A percentile compares a stretch with the other conserved stretches of the same genome.
Conservation (phyloP, 2,888 invertebrate genomes). For the Baccha elongata region DNA sequence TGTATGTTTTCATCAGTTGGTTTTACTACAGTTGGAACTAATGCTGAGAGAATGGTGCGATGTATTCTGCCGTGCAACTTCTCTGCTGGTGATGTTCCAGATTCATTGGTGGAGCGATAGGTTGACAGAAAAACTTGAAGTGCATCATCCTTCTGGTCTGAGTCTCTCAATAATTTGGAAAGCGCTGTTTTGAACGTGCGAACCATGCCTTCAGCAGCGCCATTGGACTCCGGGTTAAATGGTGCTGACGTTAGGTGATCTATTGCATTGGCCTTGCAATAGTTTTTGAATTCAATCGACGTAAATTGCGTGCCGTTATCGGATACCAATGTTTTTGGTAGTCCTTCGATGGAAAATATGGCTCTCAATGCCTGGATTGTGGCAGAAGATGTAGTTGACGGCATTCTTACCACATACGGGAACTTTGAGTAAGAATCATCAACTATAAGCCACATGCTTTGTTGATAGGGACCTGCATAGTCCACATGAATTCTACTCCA, state of each 20-base stretch:
- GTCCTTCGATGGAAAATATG: slow-evolving; percentile 74
- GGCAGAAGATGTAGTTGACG: too few relatives aligned
- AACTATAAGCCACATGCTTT: slow-evolving; percentile 4
- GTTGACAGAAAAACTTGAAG: slow-evolving; percentile 24
- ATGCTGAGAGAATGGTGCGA: slow-evolving; percentile 3
- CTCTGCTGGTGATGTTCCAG: slow-evolving; percentile 32
- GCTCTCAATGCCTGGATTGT: slow-evolving; percentile 63
- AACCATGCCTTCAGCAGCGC: slow-evolving; percentile 19
- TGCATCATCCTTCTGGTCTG: slow-evolving; percentile 12
- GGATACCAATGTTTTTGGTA: slow-evolving; percentile 72
- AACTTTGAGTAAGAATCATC: slow-evolving; percentile 21
- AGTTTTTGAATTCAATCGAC: slow-evolving; percentile 71
- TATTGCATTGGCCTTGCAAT: slow-evolving; percentile 66
- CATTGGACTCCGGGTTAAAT: slow-evolving; percentile 20
- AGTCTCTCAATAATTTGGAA: not conserved
- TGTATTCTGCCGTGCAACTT: slow-evolving; percentile 32
- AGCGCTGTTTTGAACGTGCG: slow-evolving; percentile 21
- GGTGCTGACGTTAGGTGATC: slow-evolving; percentile 66
- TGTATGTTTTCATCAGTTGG: not conserved
- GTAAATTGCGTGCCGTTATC: slow-evolving; percentile 74
- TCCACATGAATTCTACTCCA: slow-evolving; percentile 12
- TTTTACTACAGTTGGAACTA: not conserved
- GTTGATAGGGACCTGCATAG: slow-evolving; percentile 1
- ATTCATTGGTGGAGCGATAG: slow-evolving; percentile 16
- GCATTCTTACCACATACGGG: slow-evolving; percentile 10